A percentile compares a stretch with the other conserved stretches of the same genome.
Evolutionary conservation across 2,113 vertebrate species (phyloP).

Genomic region (Paramisgurnus dabryanus): DNA sequence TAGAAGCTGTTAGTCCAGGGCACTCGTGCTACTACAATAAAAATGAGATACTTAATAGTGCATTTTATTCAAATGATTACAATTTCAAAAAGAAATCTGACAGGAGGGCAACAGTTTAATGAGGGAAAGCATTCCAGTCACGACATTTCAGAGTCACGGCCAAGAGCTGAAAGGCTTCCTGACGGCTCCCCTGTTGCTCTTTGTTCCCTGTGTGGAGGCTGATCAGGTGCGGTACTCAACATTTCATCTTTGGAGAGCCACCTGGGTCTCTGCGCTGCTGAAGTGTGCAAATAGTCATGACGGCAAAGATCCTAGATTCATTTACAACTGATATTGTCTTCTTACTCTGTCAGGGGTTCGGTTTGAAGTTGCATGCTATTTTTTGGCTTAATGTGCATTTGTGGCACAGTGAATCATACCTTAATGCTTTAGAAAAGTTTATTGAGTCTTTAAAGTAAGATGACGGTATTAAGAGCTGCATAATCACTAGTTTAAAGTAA

Average conservation of each 20-base stretch:
- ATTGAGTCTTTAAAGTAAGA: no score
- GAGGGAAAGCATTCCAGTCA: slow-evolving; percentile 3
- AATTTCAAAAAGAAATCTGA: background rate
- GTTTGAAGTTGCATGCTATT: background rate
- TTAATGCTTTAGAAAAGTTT: background rate
- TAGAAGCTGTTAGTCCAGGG: background rate
- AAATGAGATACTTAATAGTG: background rate
- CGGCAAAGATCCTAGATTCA: background rate
- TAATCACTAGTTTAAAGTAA: no score
- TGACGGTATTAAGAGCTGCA: no score
- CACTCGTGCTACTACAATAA: background rate
- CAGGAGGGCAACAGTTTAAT: slow-evolving; percentile 1
- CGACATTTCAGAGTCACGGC: background rate
- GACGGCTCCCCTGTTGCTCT: slow-evolving; percentile 23
- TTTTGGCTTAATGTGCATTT: background rate
- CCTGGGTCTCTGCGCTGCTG: slow-evolving; percentile 6
- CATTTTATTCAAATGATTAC: slow-evolving; percentile 1
- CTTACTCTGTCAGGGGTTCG: background rate
- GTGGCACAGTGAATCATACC: background rate
- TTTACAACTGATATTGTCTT: background rate
- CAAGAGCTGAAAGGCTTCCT: background rate
- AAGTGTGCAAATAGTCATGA: slow-evolving; percentile 15
- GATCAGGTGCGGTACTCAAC: slow-evolving; percentile 18
- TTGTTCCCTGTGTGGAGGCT: slow-evolving; percentile 19
- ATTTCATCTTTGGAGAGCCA: slow-evolving; percentile 25